A percentile compares a stretch with the other conserved stretches of the same genome.
These are phyloP conservation scores for Emydura subglobosa DNA, from an alignment of 2,113 vertebrate genomes.

Conservation along the genomic window DNA sequence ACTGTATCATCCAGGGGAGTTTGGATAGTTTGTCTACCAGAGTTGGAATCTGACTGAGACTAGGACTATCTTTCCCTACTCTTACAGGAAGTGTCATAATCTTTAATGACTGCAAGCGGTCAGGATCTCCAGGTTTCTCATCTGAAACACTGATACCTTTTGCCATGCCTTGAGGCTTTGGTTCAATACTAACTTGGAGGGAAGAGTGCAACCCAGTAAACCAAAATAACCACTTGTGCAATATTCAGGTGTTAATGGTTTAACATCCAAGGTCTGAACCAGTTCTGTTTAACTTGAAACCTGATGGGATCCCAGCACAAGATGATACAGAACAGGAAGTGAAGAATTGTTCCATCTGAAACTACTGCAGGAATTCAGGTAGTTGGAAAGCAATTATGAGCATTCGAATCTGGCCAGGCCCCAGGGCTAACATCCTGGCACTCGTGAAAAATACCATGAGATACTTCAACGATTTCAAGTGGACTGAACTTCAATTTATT, in stretches of 20 bases:
- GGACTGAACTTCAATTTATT: not conserved
- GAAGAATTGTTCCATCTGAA: not conserved
- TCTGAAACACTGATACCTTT: not conserved
- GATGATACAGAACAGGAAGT: fast-evolving
- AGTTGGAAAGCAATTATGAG: not conserved
- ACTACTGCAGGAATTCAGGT: not conserved
- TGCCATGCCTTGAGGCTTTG: not conserved
- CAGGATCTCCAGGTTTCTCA: not conserved
- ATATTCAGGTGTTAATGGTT: not conserved
- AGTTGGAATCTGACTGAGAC: not conserved
- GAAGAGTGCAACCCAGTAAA: not conserved
- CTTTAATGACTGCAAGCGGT: not conserved
- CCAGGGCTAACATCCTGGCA: not conserved
- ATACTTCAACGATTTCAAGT: slow-evolving; percentile 8
- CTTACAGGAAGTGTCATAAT: not conserved
- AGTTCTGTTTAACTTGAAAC: slow-evolving; percentile 10
- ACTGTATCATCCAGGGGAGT: not conserved
- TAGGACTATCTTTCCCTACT: not conserved
- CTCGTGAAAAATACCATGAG: not conserved
- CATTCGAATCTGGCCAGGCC: not conserved
- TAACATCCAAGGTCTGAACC: not conserved
- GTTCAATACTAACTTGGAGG: not conserved
- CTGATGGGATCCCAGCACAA: not conserved
- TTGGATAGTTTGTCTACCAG: not conserved
- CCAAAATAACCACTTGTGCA: not conserved